A percentile compares a stretch with the other conserved stretches of the same genome.
phyloP scores from a whole-genome alignment of 2,797 vertebrate genomes.

The Kryptolebias ocellatus region DNA sequence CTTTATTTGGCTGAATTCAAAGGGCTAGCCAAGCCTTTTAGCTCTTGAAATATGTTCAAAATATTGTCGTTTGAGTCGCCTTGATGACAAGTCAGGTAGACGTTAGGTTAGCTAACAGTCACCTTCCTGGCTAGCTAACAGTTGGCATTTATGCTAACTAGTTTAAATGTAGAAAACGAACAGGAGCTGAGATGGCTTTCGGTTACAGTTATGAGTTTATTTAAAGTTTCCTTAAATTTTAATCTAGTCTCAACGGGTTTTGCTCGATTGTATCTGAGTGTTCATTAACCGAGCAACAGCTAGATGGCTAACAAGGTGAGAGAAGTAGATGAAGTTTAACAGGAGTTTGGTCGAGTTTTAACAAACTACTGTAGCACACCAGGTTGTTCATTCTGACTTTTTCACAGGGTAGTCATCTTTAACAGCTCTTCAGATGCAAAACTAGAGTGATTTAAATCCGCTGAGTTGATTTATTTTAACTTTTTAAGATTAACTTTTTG shows the following conservation, averaged over 20 bases:
- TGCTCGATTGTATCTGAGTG: not conserved
- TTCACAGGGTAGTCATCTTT: not conserved
- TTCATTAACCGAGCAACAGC: constrained; percentile 16
- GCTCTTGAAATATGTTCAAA: constrained; percentile 41
- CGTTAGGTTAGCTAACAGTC: constrained; percentile 43
- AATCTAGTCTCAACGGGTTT: not conserved
- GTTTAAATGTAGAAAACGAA: not conserved
- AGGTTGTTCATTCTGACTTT: not conserved
- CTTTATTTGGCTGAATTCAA: constrained; percentile 37
- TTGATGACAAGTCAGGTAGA: constrained; percentile 51
- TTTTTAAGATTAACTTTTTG: not conserved
- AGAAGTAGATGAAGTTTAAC: constrained; percentile 40
- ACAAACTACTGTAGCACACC: not conserved
- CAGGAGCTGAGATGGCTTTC: rapidly evolving
- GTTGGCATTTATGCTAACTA: not conserved
- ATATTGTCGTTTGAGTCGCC: constrained; percentile 12
- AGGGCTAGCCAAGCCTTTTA: constrained; percentile 30
- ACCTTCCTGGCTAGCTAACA: constrained; percentile 22
- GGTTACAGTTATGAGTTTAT: not conserved
- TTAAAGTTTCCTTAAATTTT: constrained; percentile 9
- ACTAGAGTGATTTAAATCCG: not conserved
- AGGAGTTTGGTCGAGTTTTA: not conserved
- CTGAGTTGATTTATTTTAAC: not conserved
- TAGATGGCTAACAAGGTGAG: constrained; percentile 27
- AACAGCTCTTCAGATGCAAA: not conserved